phyloP scores from a whole-genome alignment of 2,888 invertebrate species.

The Pharmacophagus antenor region DNA sequence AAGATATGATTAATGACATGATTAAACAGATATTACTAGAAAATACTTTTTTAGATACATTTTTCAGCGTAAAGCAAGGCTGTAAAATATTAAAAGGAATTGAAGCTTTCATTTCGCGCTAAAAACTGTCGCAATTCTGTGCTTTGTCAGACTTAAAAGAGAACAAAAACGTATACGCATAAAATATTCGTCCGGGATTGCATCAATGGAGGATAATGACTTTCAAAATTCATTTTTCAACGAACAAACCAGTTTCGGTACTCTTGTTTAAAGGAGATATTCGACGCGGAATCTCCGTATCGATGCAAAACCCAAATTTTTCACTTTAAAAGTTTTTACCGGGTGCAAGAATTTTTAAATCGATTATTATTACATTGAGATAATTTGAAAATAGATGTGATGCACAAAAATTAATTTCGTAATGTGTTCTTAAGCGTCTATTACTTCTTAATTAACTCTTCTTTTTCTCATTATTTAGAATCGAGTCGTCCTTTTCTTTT shows the following conservation, averaged over 20 bases:
- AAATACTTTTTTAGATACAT: not conserved
- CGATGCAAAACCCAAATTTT: constrained; percentile 10
- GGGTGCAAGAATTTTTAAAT: not conserved
- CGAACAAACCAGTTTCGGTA: constrained; percentile 24
- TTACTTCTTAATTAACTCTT: no score
- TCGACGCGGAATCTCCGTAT: constrained; percentile 15
- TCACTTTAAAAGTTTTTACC: constrained; percentile 2
- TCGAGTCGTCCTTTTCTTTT: no score
- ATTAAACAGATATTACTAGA: no score
- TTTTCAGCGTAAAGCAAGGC: not conserved
- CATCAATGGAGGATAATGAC: constrained; percentile 27
- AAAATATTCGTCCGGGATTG: constrained; percentile 22
- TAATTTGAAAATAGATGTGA: no score
- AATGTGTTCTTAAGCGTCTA: no score
- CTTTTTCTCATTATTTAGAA: no score
- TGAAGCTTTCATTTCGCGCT: constrained; percentile 10
- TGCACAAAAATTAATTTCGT: no score
- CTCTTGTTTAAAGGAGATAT: constrained; percentile 19
- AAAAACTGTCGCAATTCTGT: constrained; percentile 18
- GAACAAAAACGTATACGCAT: constrained; percentile 18
- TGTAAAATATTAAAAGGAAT: not conserved
- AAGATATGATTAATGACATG: no score
- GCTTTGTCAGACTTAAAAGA: not conserved
- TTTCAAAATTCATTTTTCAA: constrained; percentile 25
- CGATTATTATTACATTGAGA: not conserved